A percentile compares a stretch with the other conserved stretches of the same genome.
Conservation (phyloP, 2,888 invertebrate genomes). For the Drosophila stalkeri region DNA sequence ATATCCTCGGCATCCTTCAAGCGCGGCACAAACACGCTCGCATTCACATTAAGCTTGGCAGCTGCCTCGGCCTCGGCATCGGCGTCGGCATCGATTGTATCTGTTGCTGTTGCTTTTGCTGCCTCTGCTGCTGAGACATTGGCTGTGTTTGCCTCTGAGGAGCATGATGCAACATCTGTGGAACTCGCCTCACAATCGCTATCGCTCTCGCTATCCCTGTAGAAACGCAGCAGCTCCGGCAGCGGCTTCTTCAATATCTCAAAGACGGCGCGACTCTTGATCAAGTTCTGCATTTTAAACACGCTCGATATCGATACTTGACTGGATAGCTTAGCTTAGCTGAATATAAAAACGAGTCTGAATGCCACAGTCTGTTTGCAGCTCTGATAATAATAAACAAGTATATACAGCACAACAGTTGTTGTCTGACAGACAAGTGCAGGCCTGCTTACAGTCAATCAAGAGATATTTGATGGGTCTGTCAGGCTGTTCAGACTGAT, state of each 20-base stretch:
- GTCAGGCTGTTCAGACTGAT: too few relatives aligned
- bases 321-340: slow-evolving; percentile 18
- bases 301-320: slow-evolving; percentile 11
- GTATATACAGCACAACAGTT: not conserved
- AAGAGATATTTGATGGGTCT: not conserved
- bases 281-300: slow-evolving; percentile 46
- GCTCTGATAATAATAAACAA: slow-evolving; percentile 22
- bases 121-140: not conserved
- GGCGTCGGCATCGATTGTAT: not conserved
- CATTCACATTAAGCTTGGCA: slow-evolving; percentile 59
- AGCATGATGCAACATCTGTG: not conserved
- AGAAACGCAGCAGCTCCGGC: slow-evolving; percentile 6
- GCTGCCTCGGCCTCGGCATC: not conserved
- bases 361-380: slow-evolving; percentile 32
- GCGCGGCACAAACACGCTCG: slow-evolving; percentile 61
- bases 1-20: not conserved
- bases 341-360: slow-evolving; percentile 27
- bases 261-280: slow-evolving; percentile 30
- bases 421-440: slow-evolving; percentile 11
- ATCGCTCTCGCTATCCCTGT: slow-evolving; percentile 10
- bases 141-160: not conserved
- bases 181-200: slow-evolving; percentile 14
- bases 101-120: not conserved
- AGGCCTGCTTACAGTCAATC: slow-evolving; percentile 23
- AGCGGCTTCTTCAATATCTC: slow-evolving; percentile 33